phyloP scores from a whole-genome alignment of 64 coral and sea anemone species.

The Pachyseris speciosa region DNA sequence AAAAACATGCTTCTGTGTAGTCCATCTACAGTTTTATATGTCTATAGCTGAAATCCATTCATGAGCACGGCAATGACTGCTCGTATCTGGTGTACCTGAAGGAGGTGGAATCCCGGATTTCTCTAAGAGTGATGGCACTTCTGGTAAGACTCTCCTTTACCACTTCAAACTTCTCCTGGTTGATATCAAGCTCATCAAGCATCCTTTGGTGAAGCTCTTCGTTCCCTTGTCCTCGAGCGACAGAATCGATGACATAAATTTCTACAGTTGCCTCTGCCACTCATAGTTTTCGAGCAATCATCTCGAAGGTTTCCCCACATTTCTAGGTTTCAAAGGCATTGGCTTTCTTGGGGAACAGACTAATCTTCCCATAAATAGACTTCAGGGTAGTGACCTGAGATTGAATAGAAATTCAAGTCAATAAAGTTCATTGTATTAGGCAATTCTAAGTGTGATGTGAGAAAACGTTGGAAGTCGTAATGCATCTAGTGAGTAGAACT shows the following conservation, averaged over 20 bases:
- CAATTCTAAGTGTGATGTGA: too few relatives aligned
- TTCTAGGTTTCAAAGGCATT: background rate
- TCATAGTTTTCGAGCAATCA: background rate
- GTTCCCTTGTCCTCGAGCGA: conserved; percentile 18
- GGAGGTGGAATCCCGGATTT: conserved; percentile 18
- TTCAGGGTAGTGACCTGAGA: conserved; percentile 6
- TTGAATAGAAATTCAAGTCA: too few relatives aligned
- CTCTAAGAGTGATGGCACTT: conserved; percentile 6
- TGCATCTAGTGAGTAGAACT: too few relatives aligned
- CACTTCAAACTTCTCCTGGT: conserved; percentile 6
- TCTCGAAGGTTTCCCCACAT: conserved; percentile 31
- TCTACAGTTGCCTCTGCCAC: conserved; percentile 24
- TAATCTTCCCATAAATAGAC: conserved; percentile 27
- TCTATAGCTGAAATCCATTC: background rate
- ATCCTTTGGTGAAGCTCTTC: background rate
- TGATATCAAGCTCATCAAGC: conserved; percentile 10
- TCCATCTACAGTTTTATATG: too few relatives aligned
- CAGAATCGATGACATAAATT: conserved; percentile 55
- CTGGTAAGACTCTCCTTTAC: conserved; percentile 5
- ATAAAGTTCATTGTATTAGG: too few relatives aligned
- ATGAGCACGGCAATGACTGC: background rate
- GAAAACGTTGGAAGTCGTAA: too few relatives aligned
- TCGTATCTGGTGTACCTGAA: conserved; percentile 19
- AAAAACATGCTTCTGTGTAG: too few relatives aligned
- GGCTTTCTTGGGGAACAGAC: conserved; percentile 23